phyloP scores from a whole-genome alignment of 2,113 vertebrate species.

The Psammodynastes pulverulentus region DNA sequence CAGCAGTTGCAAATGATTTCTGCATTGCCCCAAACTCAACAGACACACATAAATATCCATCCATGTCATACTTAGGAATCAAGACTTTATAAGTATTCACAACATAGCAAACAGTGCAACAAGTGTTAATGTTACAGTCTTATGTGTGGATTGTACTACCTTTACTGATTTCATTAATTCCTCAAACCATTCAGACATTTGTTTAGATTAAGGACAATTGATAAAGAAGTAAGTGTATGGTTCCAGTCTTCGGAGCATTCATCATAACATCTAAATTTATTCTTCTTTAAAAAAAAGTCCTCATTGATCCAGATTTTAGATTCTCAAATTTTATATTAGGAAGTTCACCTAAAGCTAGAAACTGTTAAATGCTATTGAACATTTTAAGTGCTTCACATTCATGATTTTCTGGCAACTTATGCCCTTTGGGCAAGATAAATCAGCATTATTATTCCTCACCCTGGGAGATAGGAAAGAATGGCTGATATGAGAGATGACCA shows the following conservation, averaged over 20 bases:
- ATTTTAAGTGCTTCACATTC: not conserved
- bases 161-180: not conserved
- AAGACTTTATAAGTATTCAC: not conserved
- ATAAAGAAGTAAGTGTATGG: not conserved
- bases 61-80: not conserved
- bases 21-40: not conserved
- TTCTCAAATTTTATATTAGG: not conserved
- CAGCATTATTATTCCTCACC: not conserved
- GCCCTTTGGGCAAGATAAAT: not conserved
- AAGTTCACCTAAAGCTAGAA: not conserved
- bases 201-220: not conserved
- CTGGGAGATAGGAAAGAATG: not conserved
- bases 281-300: not conserved
- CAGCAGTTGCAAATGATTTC: not conserved
- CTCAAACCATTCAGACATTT: slow-evolving; percentile 21
- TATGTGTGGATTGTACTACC: not conserved
- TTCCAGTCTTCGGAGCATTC: not conserved
- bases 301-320: slow-evolving; percentile 1
- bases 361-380: not conserved
- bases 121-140: not conserved
- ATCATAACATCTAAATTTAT: not conserved
- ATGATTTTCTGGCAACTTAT: not conserved
- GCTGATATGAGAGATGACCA: not conserved
- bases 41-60: not conserved
- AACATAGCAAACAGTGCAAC: not conserved